Percentiles rank a stretch among this genome's conserved stretches.
phyloP scores from a whole-genome alignment of 2,888 invertebrate species.

The Netelia fuscicornis region DNA sequence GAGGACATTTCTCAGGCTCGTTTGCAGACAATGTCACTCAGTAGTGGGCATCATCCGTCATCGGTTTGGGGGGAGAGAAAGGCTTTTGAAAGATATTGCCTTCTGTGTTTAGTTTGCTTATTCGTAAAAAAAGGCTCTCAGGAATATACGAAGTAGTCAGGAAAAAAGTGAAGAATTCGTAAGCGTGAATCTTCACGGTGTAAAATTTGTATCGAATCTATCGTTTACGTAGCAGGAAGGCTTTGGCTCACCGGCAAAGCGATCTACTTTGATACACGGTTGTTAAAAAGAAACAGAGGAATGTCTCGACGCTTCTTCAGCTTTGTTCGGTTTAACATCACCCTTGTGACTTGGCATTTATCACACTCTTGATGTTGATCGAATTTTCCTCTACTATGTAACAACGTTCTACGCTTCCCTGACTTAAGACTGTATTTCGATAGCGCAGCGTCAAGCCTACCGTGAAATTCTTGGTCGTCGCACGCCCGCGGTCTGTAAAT shows the following conservation, averaged over 20 bases:
- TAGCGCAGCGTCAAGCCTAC: slow-evolving; percentile 55
- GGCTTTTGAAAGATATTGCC: not conserved
- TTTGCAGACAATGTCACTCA: too few species aligned
- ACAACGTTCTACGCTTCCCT: slow-evolving; percentile 13
- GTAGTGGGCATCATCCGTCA: too few species aligned
- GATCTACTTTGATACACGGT: slow-evolving; percentile 21
- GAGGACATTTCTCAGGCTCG: not conserved
- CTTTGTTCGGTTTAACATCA: slow-evolving; percentile 36
- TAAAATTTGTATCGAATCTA: slow-evolving; percentile 55
- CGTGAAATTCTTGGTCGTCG: slow-evolving; percentile 60
- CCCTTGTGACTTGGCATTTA: slow-evolving; percentile 61
- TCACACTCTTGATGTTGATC: slow-evolving; percentile 44
- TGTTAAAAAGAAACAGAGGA: slow-evolving; percentile 42
- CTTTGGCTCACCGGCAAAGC: slow-evolving; percentile 3
- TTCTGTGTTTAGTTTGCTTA: too few species aligned
- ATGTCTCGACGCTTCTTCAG: slow-evolving; percentile 38
- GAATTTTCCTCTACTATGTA: slow-evolving; percentile 50
- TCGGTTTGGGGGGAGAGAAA: not conserved
- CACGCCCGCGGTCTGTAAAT: slow-evolving; percentile 46
- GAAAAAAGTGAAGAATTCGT: not conserved
- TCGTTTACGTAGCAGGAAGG: not conserved
- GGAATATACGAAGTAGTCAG: too few species aligned
- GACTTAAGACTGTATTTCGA: slow-evolving; percentile 27
- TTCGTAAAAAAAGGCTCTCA: too few species aligned
- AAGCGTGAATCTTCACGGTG: slow-evolving; percentile 50